Percentiles rank a stretch among this genome's conserved stretches.
Conservation (phyloP, 53 echinoderm and acorn worm genomes). For the Astropecten irregularis region DNA sequence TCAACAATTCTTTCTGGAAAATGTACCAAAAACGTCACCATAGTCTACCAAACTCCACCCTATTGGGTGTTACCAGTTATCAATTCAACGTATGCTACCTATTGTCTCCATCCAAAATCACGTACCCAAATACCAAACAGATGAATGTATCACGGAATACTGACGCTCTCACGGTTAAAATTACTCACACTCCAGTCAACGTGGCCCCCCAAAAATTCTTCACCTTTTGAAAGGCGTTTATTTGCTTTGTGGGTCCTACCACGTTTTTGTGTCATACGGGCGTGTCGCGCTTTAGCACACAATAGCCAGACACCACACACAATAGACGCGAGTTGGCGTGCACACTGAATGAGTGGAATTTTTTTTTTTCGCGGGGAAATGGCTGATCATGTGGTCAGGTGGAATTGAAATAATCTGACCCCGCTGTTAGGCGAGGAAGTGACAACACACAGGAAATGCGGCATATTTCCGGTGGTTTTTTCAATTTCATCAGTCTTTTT, state of each 20-base stretch:
- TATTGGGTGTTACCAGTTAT: no score
- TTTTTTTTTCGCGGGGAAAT: slow-evolving; percentile 39
- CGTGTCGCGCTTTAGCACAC: background rate
- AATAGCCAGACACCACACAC: background rate
- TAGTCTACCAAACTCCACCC: no score
- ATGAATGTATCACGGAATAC: no score
- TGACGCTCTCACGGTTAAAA: background rate
- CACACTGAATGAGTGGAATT: slow-evolving; percentile 12
- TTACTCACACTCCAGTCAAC: background rate
- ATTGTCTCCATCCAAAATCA: no score
- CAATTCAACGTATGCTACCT: no score
- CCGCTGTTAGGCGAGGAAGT: no score
- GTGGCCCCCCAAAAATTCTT: background rate
- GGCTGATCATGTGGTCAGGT: slow-evolving; percentile 31
- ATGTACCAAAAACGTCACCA: no score
- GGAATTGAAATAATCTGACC: background rate
- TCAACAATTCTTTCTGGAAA: background rate
- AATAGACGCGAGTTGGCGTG: slow-evolving; percentile 5
- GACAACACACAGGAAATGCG: background rate
- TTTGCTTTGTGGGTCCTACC: slow-evolving; percentile 12
- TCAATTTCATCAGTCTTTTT: background rate
- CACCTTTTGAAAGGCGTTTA: background rate
- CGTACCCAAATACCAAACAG: no score
- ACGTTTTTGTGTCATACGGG: background rate
- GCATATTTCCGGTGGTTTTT: background rate